Base-by-base conservation (phyloP, 1,140 invertebrate species). In the Ganaspis sp. region DNA sequence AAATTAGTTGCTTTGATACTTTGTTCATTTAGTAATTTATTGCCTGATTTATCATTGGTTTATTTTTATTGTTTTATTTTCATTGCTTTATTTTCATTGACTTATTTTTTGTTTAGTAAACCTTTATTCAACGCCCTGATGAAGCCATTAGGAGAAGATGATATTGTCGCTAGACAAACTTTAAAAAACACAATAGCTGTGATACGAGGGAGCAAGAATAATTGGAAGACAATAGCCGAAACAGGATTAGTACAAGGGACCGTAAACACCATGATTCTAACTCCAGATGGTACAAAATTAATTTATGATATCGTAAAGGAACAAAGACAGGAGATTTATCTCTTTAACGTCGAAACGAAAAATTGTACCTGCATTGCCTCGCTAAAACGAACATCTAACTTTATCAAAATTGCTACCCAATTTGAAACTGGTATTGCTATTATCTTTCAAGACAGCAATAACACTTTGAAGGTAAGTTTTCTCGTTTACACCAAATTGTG, bases 91-190 rank as follows among this genome's bases (percentile, higher is more conserved):
- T 53, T 1, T 8, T 17, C 4, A 53, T 1, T 53, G n/a, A 54
- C 6, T 23, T 15, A 26, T 29, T 29, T 12, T 34, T 8, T n/a
- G 23, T 81, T 12, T 37, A 87, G 85, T 73, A 87, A 85, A 71
- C 87, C 84, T 23, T 70, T 87, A 4, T 90, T 89, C 75, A 87
- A 88, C 76, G 89, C 87, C 26, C 77, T 87, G 40, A 84, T 91
- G 71, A 81, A 86, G 29, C 72, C 83, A 53, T 76, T 58, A 34
- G 83, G 79, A 12, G 19, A 85, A 74, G 42, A 71, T 9, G 85
- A 91, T 69, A 80, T 81, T 38, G 26, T 91, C 3, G 83, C 84
- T 9, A 85, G 84, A 69, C 88, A 89, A 80, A 89, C 84, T 1
- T 72, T 76, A 34, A 80, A 81, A 5, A 88, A 86, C 40, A 85